These are phyloP conservation scores for Protaetia brevitarsis DNA, from an alignment of 1,140 invertebrate species.

Conservation along the genomic window DNA sequence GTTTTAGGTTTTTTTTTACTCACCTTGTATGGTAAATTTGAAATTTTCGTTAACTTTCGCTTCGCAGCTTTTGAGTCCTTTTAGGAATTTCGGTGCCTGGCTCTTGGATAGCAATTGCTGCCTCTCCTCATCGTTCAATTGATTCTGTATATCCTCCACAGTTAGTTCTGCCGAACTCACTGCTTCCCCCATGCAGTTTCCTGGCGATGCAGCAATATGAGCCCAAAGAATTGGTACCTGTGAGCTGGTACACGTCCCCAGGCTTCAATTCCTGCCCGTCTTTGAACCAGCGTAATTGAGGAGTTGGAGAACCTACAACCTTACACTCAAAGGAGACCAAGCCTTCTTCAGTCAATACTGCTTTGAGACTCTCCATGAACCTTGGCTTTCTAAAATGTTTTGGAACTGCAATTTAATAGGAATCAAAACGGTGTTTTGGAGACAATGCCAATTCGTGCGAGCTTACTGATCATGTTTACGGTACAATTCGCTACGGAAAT, in stretches of 20 bases:
- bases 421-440: neutral
- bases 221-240: slow-evolving; percentile 76
- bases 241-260: slow-evolving; percentile 87
- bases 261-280: slow-evolving; percentile 87
- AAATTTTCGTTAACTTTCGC: slow-evolving; percentile 78
- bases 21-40: slow-evolving; percentile 76
- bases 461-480: slow-evolving; percentile 67
- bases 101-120: slow-evolving; percentile 70
- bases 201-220: slow-evolving; percentile 87
- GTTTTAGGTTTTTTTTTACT: slow-evolving; percentile 3
- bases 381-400: slow-evolving; percentile 84
- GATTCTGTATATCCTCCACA: slow-evolving; percentile 86
- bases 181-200: slow-evolving; percentile 88
- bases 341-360: slow-evolving; percentile 84
- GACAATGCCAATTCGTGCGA: neutral
- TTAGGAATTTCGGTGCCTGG: slow-evolving; percentile 78
- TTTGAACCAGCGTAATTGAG: slow-evolving; percentile 83
- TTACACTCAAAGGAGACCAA: slow-evolving; percentile 90
- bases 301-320: slow-evolving; percentile 86
- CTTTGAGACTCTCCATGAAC: slow-evolving; percentile 85
- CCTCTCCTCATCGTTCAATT: slow-evolving; percentile 82
- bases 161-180: slow-evolving; percentile 82
- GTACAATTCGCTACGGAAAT: slow-evolving; percentile 68
- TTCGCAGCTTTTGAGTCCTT: slow-evolving; percentile 77
- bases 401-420: slow-evolving; percentile 62